These are phyloP conservation scores for Nematopogon swammerdamellus DNA, from an alignment of 2,888 invertebrate species.

Conservation along the genomic window DNA sequence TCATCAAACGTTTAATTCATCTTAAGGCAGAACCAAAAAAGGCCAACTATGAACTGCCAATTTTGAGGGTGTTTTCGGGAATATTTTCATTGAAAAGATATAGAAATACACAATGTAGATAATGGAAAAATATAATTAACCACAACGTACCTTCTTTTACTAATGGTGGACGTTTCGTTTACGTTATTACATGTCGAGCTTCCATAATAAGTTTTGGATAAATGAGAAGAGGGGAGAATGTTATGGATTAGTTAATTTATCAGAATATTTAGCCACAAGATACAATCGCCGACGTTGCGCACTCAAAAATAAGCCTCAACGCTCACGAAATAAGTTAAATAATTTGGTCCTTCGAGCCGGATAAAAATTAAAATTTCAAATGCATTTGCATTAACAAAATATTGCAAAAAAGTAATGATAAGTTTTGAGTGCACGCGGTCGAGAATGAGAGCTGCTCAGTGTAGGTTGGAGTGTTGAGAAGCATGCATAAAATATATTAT, in stretches of 20 bases:
- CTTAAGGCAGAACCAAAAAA: too few species aligned
- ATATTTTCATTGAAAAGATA: too few species aligned
- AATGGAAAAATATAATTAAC: not conserved
- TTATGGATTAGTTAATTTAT: constrained; percentile 51
- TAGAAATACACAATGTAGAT: too few species aligned
- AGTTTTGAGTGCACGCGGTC: not conserved
- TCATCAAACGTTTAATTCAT: too few species aligned
- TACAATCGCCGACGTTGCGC: not conserved
- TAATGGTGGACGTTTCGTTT: constrained; percentile 49
- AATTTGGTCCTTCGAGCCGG: too few species aligned
- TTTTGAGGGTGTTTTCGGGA: too few species aligned
- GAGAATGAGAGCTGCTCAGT: not conserved
- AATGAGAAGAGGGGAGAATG: constrained; percentile 55
- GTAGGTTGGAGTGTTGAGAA: not conserved
- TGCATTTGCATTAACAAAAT: too few species aligned
- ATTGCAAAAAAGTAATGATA: too few species aligned
- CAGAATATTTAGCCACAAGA: not conserved
- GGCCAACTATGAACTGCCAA: too few species aligned
- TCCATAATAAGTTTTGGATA: constrained; percentile 55
- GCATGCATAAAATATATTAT: not conserved
- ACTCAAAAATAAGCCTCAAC: not conserved
- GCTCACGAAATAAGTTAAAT: too few species aligned
- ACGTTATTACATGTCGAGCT: constrained; percentile 52
- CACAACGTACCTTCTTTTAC: constrained; percentile 48
- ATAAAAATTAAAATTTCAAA: too few species aligned